Evolutionary conservation across 2,888 invertebrate species (phyloP).

Genomic region (Invenusta paracnida): DNA sequence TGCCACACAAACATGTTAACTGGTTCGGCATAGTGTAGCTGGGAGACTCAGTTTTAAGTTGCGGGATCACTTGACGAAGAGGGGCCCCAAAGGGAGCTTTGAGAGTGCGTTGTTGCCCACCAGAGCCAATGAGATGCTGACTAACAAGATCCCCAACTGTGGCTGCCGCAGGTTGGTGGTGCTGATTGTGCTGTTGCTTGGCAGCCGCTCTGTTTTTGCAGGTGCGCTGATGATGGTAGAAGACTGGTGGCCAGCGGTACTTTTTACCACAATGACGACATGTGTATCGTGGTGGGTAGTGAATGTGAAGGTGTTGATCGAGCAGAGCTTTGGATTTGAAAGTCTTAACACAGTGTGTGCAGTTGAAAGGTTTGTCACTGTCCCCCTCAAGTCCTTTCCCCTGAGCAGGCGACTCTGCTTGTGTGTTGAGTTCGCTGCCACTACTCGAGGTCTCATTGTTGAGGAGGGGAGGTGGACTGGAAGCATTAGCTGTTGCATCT

Average conservation of each 20-base stretch:
- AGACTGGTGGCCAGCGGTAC: slow-evolving; percentile 43
- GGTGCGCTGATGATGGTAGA: slow-evolving; percentile 41
- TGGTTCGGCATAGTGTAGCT: neutral
- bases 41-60: neutral
- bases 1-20: slow-evolving; percentile 30
- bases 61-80: no score
- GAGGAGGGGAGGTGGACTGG: neutral
- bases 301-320: slow-evolving; percentile 43
- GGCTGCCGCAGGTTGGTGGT: neutral
- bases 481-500: neutral
- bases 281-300: slow-evolving; percentile 40
- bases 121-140: neutral
- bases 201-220: slow-evolving; percentile 40
- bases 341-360: slow-evolving; percentile 36
- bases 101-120: neutral
- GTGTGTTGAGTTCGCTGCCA: neutral
- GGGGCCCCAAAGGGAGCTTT: neutral
- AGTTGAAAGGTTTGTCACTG: neutral
- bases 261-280: slow-evolving; percentile 38
- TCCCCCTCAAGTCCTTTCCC: neutral
- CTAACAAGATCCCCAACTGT: neutral
- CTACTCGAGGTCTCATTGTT: neutral
- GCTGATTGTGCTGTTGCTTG: neutral
- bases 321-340: slow-evolving; percentile 41
- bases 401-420: neutral